Conservation (phyloP, 2,888 invertebrate species). For the Drosophila sordidapex region DNA sequence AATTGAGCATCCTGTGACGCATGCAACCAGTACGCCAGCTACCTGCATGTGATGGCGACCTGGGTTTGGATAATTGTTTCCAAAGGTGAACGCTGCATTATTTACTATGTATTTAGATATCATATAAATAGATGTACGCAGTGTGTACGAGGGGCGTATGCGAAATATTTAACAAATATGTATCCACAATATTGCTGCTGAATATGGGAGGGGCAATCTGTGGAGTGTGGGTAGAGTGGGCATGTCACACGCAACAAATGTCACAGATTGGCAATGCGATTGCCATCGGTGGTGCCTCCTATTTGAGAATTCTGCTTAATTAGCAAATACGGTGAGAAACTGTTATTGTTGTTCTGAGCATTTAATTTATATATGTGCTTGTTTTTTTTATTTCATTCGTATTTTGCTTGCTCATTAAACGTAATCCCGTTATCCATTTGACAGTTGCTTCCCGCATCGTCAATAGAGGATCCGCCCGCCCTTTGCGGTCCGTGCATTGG, state of each 20-base stretch:
- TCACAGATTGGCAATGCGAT: constrained; percentile 38
- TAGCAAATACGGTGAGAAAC: constrained; percentile 1
- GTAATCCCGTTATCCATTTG: constrained; percentile 47
- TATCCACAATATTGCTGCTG: constrained; percentile 2
- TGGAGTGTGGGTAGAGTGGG: not conserved
- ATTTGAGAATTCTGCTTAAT: constrained; percentile 7
- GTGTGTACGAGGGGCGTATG: constrained; percentile 12
- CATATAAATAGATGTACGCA: not conserved
- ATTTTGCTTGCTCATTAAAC: constrained; percentile 44
- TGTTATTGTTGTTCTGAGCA: not conserved
- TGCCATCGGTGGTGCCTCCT: constrained; percentile 23
- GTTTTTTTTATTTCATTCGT: not conserved
- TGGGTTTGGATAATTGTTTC: constrained; percentile 44
- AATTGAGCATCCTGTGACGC: constrained; percentile 46
- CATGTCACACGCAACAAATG: constrained; percentile 44
- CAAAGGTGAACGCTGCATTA: constrained; percentile 39
- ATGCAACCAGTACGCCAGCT: constrained; percentile 19
- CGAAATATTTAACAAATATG: constrained; percentile 23
- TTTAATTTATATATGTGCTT: constrained; percentile 2
- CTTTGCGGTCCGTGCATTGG: constrained; percentile 16
- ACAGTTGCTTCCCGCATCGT: constrained; percentile 40
- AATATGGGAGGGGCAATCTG: not conserved
- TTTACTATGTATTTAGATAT: not conserved
- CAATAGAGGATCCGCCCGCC: constrained; percentile 14
- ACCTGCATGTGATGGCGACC: constrained; percentile 15